These are phyloP conservation scores for Drosophila navojoa DNA, from an alignment of 1,140 invertebrate species.

Conservation along the genomic window DNA sequence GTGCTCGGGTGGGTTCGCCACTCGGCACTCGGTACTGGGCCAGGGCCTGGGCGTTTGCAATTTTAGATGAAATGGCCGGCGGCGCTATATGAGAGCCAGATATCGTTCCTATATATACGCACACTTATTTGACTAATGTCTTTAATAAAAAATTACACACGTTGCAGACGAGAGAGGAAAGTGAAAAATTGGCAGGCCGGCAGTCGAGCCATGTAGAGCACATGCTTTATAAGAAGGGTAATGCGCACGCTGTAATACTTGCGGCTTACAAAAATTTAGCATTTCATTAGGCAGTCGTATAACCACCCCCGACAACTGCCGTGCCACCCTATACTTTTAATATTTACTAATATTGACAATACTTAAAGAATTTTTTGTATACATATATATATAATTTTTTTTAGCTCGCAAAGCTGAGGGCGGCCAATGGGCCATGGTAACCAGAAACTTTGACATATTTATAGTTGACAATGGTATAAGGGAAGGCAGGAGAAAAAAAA, in stretches of 20 bases:
- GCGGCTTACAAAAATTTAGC: constrained; percentile 77
- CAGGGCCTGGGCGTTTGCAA: constrained; percentile 63
- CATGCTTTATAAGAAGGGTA: constrained; percentile 33
- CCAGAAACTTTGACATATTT: constrained; percentile 81
- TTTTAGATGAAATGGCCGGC: constrained; percentile 75
- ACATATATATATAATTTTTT: background rate
- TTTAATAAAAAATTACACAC: constrained; percentile 82
- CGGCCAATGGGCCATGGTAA: constrained; percentile 68
- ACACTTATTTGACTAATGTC: constrained; percentile 82
- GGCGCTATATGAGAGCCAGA: constrained; percentile 69
- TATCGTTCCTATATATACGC: constrained; percentile 40
- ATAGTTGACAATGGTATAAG: constrained; percentile 64
- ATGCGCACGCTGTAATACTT: constrained; percentile 68
- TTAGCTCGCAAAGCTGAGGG: constrained; percentile 35
- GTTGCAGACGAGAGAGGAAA: constrained; percentile 51
- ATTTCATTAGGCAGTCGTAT: constrained; percentile 48
- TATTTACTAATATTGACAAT: constrained; percentile 83
- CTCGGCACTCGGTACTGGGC: constrained; percentile 33
- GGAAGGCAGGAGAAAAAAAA: background rate
- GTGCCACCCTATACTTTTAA: constrained; percentile 60
- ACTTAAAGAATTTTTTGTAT: constrained; percentile 63
- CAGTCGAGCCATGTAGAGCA: background rate
- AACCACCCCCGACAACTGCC: constrained; percentile 36
- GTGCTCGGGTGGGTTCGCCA: constrained; percentile 9
- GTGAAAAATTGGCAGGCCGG: constrained; percentile 72